Percentiles rank a stretch among this genome's conserved stretches.
These are phyloP conservation scores for Cephus nigrinus DNA, from an alignment of 2,888 invertebrate species.

Conservation along the genomic window DNA sequence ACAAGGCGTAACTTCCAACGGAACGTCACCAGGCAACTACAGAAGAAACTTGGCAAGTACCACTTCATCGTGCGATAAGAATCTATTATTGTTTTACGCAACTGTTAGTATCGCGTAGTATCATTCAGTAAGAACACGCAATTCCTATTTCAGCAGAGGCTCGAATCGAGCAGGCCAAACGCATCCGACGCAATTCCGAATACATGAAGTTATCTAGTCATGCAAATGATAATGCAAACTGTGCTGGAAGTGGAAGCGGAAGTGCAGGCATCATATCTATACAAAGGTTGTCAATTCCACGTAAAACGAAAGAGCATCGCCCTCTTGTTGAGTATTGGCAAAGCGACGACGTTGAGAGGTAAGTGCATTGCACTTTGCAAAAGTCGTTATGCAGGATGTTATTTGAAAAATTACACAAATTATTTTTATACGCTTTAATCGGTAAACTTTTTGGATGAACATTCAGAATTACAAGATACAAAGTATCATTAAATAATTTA, in stretches of 20 bases:
- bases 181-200: conserved; percentile 62
- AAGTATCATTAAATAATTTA: neutral
- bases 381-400: neutral
- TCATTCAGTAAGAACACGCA: conserved; percentile 1
- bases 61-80: neutral
- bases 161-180: conserved; percentile 64
- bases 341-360: conserved; percentile 61
- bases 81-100: neutral
- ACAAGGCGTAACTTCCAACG: conserved; percentile 49
- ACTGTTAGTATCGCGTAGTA: neutral
- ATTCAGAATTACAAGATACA: too few relatives aligned
- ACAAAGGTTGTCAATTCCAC: conserved; percentile 63
- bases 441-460: neutral
- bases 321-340: conserved; percentile 69
- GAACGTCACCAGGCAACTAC: conserved; percentile 61
- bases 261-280: conserved; percentile 59
- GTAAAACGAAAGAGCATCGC: conserved; percentile 64
- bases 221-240: conserved; percentile 46
- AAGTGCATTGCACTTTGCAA: neutral
- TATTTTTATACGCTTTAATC: neutral
- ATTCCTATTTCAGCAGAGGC: conserved; percentile 49
- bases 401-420: neutral
- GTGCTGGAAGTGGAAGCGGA: conserved; percentile 27
- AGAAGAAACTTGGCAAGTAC: conserved; percentile 62
- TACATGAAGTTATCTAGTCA: conserved; percentile 60